Percentiles rank a stretch among this genome's conserved stretches.
Conservation (phyloP, 2,797 vertebrate species). For the Alca torda region DNA sequence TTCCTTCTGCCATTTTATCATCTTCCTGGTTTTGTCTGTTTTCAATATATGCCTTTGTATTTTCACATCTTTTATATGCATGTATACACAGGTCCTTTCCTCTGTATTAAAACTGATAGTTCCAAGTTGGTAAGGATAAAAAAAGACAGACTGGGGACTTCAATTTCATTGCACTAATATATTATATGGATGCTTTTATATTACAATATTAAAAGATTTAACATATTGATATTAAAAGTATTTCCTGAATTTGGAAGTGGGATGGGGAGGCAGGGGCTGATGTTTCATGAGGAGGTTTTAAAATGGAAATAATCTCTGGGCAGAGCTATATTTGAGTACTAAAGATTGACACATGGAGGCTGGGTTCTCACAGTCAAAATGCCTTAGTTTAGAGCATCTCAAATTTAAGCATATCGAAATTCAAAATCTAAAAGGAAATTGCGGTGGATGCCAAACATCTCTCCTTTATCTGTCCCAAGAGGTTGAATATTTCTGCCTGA, state of each 20-base stretch:
- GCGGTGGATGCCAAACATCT: background rate
- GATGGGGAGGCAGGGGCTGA: background rate
- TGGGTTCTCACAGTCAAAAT: background rate
- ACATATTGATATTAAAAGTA: background rate
- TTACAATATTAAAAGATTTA: background rate
- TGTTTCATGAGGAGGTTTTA: background rate
- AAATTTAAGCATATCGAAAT: background rate
- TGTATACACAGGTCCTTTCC: slow-evolving; percentile 48
- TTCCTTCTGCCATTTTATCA: slow-evolving; percentile 73
- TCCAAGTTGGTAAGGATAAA: slow-evolving; percentile 11
- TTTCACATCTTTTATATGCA: slow-evolving; percentile 67
- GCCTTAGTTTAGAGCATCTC: background rate
- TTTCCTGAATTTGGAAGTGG: slow-evolving; percentile 3
- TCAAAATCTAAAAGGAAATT: background rate
- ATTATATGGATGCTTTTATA: background rate
- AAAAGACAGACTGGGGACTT: background rate
- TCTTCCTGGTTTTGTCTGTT: slow-evolving; percentile 77
- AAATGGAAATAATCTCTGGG: background rate
- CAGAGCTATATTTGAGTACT: background rate
- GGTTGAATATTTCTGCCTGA: background rate
- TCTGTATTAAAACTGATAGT: slow-evolving; percentile 7
- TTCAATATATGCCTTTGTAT: slow-evolving; percentile 67
- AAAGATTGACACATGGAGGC: background rate
- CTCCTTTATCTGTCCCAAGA: background rate
- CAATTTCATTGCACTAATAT: slow-evolving; percentile 5